A percentile compares a stretch with the other conserved stretches of the same genome.
phyloP scores from a whole-genome alignment of 2,888 invertebrate species.

The Gryllus longicercus region DNA sequence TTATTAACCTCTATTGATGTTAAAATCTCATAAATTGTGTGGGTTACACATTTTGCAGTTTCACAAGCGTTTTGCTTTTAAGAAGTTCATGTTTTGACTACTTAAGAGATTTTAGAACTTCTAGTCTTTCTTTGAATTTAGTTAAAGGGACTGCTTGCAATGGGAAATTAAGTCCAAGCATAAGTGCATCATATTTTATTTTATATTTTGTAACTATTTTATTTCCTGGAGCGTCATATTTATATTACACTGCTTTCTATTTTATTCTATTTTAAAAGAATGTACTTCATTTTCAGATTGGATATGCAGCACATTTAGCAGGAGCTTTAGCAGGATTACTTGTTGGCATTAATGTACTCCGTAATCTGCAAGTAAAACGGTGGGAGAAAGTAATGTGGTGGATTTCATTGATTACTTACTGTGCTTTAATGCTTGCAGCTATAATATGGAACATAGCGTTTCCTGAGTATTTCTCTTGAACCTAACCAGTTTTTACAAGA shows the following conservation, averaged over 20 bases:
- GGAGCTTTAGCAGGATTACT: slow-evolving; percentile 84
- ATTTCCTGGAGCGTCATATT: not conserved
- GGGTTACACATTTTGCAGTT: too few relatives aligned
- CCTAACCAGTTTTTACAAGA: not conserved
- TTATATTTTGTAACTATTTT: not conserved
- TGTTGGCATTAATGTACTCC: slow-evolving; percentile 78
- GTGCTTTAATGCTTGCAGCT: slow-evolving; percentile 66
- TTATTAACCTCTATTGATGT: too few relatives aligned
- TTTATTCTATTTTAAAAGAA: too few relatives aligned
- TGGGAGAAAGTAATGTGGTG: slow-evolving; percentile 84
- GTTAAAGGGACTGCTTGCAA: too few relatives aligned
- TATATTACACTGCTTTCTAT: too few relatives aligned
- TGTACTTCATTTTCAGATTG: slow-evolving; percentile 29
- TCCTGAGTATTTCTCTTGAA: slow-evolving; percentile 27
- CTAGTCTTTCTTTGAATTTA: too few relatives aligned
- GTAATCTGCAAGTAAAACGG: slow-evolving; percentile 72
- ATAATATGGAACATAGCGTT: slow-evolving; percentile 61
- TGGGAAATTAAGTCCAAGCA: not conserved
- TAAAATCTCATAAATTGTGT: too few relatives aligned
- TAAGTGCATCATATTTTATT: not conserved
- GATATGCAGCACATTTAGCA: slow-evolving; percentile 87
- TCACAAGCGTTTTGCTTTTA: too few relatives aligned
- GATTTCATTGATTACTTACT: slow-evolving; percentile 69
- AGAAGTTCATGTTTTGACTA: too few relatives aligned
- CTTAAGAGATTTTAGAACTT: too few relatives aligned